phyloP scores from a whole-genome alignment of 2,797 vertebrate species.

The Syngnathus acus region DNA sequence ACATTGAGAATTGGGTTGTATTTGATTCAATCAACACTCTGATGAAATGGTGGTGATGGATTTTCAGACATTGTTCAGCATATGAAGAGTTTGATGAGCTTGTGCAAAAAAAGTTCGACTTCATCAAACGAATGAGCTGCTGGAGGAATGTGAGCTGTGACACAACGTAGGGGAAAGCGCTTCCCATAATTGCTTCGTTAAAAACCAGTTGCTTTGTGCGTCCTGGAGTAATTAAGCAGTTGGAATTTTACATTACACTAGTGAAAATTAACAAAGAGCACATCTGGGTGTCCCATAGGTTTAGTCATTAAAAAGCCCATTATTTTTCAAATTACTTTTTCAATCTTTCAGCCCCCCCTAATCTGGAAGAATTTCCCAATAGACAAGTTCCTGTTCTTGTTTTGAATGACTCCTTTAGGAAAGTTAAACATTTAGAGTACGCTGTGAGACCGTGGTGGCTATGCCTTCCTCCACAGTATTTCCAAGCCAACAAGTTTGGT shows the following conservation, averaged over 20 bases:
- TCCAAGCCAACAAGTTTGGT: slow-evolving; percentile 42
- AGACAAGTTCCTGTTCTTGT: slow-evolving; percentile 72
- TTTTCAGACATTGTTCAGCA: slow-evolving; percentile 52
- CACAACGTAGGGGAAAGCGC: slow-evolving; percentile 59
- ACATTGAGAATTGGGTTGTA: slow-evolving; percentile 49
- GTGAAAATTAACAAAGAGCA: slow-evolving; percentile 86
- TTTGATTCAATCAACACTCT: slow-evolving; percentile 50
- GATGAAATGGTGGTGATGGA: slow-evolving; percentile 30
- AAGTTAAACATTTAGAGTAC: slow-evolving; percentile 72
- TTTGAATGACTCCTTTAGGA: slow-evolving; percentile 77
- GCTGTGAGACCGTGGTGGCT: slow-evolving; percentile 59
- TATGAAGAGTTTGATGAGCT: slow-evolving; percentile 54
- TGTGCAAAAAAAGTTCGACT: slow-evolving; percentile 39
- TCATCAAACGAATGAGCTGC: slow-evolving; percentile 49
- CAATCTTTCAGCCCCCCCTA: slow-evolving; percentile 81
- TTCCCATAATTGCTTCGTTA: slow-evolving; percentile 76
- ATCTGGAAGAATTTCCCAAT: slow-evolving; percentile 81
- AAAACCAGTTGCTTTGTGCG: slow-evolving; percentile 80
- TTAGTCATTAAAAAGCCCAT: slow-evolving; percentile 87
- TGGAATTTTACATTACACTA: slow-evolving; percentile 83
- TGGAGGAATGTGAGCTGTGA: slow-evolving; percentile 42
- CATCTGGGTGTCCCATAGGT: slow-evolving; percentile 83
- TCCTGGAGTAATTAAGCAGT: slow-evolving; percentile 84
- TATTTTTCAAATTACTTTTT: slow-evolving; percentile 89
- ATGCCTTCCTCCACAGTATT: slow-evolving; percentile 41